phyloP scores from a whole-genome alignment of 2,888 invertebrate genomes.

The Anoncus sp. region DNA sequence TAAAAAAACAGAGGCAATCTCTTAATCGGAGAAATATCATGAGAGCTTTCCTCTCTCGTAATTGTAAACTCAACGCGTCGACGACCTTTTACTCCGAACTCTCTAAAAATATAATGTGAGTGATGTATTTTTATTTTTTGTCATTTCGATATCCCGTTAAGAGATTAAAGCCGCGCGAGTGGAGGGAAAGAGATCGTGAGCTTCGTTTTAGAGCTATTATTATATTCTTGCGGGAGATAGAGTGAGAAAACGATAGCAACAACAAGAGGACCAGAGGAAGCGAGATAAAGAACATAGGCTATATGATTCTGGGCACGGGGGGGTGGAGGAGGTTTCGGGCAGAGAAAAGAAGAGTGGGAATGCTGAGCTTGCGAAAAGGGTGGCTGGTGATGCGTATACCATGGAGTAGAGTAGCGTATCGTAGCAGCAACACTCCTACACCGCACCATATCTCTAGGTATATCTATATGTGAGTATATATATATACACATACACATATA shows the following conservation, averaged over 20 bases:
- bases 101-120: slow-evolving; percentile 69
- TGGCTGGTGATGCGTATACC: slow-evolving; percentile 81
- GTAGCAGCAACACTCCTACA: slow-evolving; percentile 44
- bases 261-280: slow-evolving; percentile 38
- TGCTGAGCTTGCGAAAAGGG: slow-evolving; percentile 83
- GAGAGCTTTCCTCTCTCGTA: slow-evolving; percentile 4
- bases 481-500: not conserved
- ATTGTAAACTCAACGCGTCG: not conserved
- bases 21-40: slow-evolving; percentile 69
- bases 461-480: slow-evolving; percentile 30
- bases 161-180: slow-evolving; percentile 79
- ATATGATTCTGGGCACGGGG: slow-evolving; percentile 26
- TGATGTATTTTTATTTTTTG: slow-evolving; percentile 73
- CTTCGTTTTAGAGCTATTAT: slow-evolving; percentile 79
- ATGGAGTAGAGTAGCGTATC: slow-evolving; percentile 49
- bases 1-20: slow-evolving; percentile 68
- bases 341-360: slow-evolving; percentile 64
- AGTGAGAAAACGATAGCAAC: slow-evolving; percentile 29
- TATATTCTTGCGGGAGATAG: slow-evolving; percentile 69
- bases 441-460: slow-evolving; percentile 23
- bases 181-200: slow-evolving; percentile 62
- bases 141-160: slow-evolving; percentile 75
- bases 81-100: slow-evolving; percentile 59
- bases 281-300: slow-evolving; percentile 37
- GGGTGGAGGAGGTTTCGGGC: slow-evolving; percentile 50